phyloP scores from a whole-genome alignment of 1,140 invertebrate species.

The Agraylea sexmaculata region DNA sequence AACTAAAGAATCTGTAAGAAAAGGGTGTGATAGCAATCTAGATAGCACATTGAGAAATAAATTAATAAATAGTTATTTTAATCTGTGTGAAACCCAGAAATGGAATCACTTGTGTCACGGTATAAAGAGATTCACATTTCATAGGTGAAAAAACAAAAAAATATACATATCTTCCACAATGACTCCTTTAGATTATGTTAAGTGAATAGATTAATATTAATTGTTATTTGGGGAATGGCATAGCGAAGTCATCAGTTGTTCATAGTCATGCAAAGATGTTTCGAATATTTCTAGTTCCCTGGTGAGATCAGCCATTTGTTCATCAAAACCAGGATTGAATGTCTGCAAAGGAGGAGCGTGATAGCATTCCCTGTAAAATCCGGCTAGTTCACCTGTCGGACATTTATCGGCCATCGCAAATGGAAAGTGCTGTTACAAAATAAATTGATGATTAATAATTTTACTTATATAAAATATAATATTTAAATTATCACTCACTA shows the following conservation, averaged over 20 bases:
- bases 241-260: constrained; percentile 54
- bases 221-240: constrained; percentile 30
- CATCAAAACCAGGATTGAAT: constrained; percentile 42
- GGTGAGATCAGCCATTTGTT: constrained; percentile 55
- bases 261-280: constrained; percentile 58
- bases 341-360: constrained; percentile 57
- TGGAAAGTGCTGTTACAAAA: constrained; percentile 39
- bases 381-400: constrained; percentile 50
- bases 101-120: no score
- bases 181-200: no score
- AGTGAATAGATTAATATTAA: no score
- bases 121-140: no score
- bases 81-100: no score
- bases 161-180: no score
- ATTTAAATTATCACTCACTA: constrained; percentile 12
- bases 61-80: no score
- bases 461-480: background rate
- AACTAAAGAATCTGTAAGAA: no score
- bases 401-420: constrained; percentile 41
- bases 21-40: no score
- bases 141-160: no score
- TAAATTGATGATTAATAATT: background rate
- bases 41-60: no score
- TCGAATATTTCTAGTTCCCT: constrained; percentile 65
- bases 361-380: constrained; percentile 70